A percentile compares a stretch with the other conserved stretches of the same genome.
These are phyloP conservation scores for Samia ricini DNA, from an alignment of 1,140 invertebrate genomes.

Conservation along the genomic window DNA sequence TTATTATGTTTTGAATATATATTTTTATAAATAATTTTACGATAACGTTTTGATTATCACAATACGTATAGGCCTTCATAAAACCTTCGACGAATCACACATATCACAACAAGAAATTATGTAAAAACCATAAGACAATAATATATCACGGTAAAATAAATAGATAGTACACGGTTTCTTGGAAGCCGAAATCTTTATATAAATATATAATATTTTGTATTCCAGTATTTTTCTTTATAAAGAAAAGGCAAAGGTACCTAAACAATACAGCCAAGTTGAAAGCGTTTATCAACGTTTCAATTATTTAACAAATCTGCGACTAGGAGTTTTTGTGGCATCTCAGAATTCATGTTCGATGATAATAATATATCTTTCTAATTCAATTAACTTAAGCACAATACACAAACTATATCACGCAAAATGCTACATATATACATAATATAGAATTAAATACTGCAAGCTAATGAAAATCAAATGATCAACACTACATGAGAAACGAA, in stretches of 20 bases:
- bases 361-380: too few relatives aligned
- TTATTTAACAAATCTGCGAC: too few relatives aligned
- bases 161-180: constrained; percentile 1
- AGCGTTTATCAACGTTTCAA: too few relatives aligned
- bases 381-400: too few relatives aligned
- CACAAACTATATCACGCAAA: too few relatives aligned
- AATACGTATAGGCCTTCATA: constrained; percentile 21
- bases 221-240: background rate
- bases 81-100: constrained; percentile 20
- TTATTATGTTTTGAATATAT: constrained; percentile 2
- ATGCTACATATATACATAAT: too few relatives aligned
- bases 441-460: too few relatives aligned
- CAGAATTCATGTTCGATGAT: too few relatives aligned
- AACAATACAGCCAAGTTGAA: too few relatives aligned
- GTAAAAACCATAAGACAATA: constrained; percentile 6
- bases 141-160: constrained; percentile 15
- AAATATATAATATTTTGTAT: background rate
- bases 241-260: too few relatives aligned
- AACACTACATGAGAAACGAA: background rate
- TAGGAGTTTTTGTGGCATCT: too few relatives aligned
- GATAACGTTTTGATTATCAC: constrained; percentile 16
- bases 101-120: constrained; percentile 18
- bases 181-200: constrained; percentile 2
- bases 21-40: background rate
- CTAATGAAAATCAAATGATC: too few relatives aligned